Percentiles rank a stretch among this genome's conserved stretches.
Evolutionary conservation across 2,888 invertebrate genomes (phyloP).

Genomic region (Syrista parreyssii): DNA sequence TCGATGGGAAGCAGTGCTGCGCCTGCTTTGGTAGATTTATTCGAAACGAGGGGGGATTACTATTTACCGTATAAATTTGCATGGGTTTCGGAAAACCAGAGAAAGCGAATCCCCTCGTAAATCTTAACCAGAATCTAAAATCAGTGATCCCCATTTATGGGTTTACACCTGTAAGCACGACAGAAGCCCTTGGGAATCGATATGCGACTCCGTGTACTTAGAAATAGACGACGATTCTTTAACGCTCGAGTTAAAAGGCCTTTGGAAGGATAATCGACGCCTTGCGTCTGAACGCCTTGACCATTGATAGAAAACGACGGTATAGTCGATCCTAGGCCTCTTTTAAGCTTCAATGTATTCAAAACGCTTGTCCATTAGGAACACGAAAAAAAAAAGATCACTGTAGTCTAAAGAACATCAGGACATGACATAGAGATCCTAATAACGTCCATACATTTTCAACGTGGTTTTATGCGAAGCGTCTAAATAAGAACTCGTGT

Average conservation of each 20-base stretch:
- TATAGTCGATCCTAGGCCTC: neutral
- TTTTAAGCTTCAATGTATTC: neutral
- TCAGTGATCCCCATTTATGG: slow-evolving; percentile 46
- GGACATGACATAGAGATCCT: neutral
- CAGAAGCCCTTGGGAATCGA: neutral
- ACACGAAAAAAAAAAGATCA: neutral
- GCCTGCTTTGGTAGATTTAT: slow-evolving; percentile 44
- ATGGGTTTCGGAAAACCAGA: slow-evolving; percentile 32
- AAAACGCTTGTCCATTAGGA: neutral
- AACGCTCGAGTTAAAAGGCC: neutral
- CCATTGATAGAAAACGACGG: neutral
- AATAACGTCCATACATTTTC: neutral
- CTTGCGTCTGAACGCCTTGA: neutral
- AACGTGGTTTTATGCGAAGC: neutral
- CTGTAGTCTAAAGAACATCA: neutral
- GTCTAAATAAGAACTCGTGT: neutral
- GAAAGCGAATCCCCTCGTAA: slow-evolving; percentile 39
- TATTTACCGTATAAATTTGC: slow-evolving; percentile 56
- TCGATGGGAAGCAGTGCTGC: slow-evolving; percentile 17
- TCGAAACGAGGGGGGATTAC: slow-evolving; percentile 47
- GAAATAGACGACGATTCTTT: neutral
- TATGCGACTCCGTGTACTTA: neutral
- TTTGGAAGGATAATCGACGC: neutral
- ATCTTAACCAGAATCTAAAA: slow-evolving; percentile 47
- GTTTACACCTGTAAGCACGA: slow-evolving; percentile 41